Evolutionary conservation across 2,888 invertebrate genomes (phyloP).

Genomic region (Troilus luridus): DNA sequence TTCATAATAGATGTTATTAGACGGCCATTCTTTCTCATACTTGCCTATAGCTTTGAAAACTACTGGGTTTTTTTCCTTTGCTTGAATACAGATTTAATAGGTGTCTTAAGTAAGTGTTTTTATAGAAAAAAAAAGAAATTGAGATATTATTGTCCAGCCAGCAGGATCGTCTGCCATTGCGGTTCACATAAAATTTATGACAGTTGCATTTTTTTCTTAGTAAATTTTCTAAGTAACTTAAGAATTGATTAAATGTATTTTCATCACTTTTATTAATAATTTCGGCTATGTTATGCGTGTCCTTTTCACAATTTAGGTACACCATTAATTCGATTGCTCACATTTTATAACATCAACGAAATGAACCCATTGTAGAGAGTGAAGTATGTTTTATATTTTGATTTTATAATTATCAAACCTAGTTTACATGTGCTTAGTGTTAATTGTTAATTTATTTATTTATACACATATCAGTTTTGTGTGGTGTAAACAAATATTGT

Average conservation of each 20-base stretch:
- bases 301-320: slow-evolving; percentile 54
- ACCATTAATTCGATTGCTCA: slow-evolving; percentile 57
- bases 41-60: slow-evolving; percentile 40
- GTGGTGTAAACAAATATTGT: background rate
- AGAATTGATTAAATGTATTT: slow-evolving; percentile 57
- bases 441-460: background rate
- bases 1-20: slow-evolving; percentile 39
- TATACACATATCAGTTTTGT: background rate
- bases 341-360: slow-evolving; percentile 57
- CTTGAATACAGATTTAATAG: slow-evolving; percentile 31
- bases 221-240: slow-evolving; percentile 14
- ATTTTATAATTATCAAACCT: slow-evolving; percentile 1
- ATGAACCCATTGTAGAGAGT: slow-evolving; percentile 58
- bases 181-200: slow-evolving; percentile 47
- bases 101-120: slow-evolving; percentile 23
- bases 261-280: slow-evolving; percentile 56
- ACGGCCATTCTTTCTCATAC: slow-evolving; percentile 11
- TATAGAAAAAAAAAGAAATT: slow-evolving; percentile 29
- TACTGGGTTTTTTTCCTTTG: slow-evolving; percentile 22
- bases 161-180: slow-evolving; percentile 35
- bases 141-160: slow-evolving; percentile 49
- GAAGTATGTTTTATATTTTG: slow-evolving; percentile 43
- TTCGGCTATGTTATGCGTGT: slow-evolving; percentile 48
- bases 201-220: slow-evolving; percentile 51
- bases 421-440: background rate